Base-by-base conservation (phyloP, 2,113 vertebrate genomes). In the Echinops telfairi region DNA sequence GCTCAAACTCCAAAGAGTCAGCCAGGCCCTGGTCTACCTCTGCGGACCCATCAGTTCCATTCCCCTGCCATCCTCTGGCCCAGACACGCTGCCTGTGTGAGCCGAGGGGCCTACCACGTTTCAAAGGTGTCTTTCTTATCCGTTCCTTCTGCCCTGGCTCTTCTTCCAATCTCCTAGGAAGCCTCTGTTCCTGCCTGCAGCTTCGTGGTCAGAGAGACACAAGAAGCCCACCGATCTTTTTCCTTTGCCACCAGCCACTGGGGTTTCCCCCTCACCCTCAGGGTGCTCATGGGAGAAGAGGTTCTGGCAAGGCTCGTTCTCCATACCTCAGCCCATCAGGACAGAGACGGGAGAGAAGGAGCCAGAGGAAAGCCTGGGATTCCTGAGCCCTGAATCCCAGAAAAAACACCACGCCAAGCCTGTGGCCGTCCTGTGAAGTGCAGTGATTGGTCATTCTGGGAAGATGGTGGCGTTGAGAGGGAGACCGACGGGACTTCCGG, bases 321-420 rank as follows among this genome's bases (percentile, higher is more conserved):
- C 43, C 78, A 75, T 62, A 31, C 12, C 8, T 25, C 60, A 58
- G 38, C 47, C 83, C 84, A 60, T 62, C 71, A 83, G 83, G 29
- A 92, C 93, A 64, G 64, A 81, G 60, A 53, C 81, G 38, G 36
- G 53, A n/a, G 27, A 76, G 3, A 43, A 91, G 43, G 75, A 25
- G 43, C 86, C 58, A 83, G 64, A 29, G 62, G 29, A 80, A 25
- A 92, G n/a, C 27, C 83, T 87, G 43, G 31, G 68, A 87, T 86
- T 83, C 71, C 64, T 6, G 0, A 84, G 88, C 40, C 40, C 36
- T 62, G 62, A 76, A 90, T 94, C 83, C 86, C 91, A 76, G 31
- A 75, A 96, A 90, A 89, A 92, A 95, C 62, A 85, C 38, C 70
- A 96, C 96, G 19, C 88, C 66, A 40, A 93, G 93, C 68, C 84